phyloP scores from a whole-genome alignment of 1,140 invertebrate genomes.

The Sogatella furcifera region DNA sequence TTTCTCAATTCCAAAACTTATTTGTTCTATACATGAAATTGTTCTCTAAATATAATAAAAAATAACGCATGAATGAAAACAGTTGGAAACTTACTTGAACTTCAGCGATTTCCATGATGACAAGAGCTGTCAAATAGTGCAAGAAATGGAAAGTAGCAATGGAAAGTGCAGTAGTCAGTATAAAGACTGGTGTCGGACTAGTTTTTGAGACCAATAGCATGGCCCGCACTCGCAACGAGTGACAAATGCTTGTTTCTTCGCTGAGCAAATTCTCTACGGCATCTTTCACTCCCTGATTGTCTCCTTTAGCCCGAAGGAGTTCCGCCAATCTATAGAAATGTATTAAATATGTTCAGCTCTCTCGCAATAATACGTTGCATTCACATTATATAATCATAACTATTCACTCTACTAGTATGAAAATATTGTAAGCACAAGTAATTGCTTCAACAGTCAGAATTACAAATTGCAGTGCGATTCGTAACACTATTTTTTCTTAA shows the following conservation, averaged over 20 bases:
- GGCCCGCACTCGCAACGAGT: constrained; percentile 48
- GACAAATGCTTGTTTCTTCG: constrained; percentile 38
- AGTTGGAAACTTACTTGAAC: constrained; percentile 37
- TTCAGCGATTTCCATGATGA: constrained; percentile 69
- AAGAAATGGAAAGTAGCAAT: constrained; percentile 59
- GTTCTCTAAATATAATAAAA: too few relatives aligned
- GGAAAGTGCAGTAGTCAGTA: constrained; percentile 57
- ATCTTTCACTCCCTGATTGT: constrained; percentile 47
- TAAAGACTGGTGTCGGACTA: constrained; percentile 41
- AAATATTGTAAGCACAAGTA: too few relatives aligned
- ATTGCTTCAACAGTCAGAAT: too few relatives aligned
- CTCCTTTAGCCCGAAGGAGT: constrained; percentile 53
- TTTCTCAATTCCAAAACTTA: too few relatives aligned
- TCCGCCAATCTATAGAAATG: constrained; percentile 41
- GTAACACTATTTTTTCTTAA: too few relatives aligned
- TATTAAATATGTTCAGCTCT: too few relatives aligned
- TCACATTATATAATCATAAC: too few relatives aligned
- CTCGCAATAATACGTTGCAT: too few relatives aligned
- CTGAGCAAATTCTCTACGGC: constrained; percentile 43
- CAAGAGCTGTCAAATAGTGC: constrained; percentile 57
- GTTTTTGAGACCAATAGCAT: constrained; percentile 64
- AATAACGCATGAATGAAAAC: constrained; percentile 5
- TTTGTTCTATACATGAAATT: too few relatives aligned
- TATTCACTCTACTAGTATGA: too few relatives aligned
- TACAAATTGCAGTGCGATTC: too few relatives aligned